phyloP scores from a whole-genome alignment of 2,113 vertebrate species.

The Catharus bicknelli region DNA sequence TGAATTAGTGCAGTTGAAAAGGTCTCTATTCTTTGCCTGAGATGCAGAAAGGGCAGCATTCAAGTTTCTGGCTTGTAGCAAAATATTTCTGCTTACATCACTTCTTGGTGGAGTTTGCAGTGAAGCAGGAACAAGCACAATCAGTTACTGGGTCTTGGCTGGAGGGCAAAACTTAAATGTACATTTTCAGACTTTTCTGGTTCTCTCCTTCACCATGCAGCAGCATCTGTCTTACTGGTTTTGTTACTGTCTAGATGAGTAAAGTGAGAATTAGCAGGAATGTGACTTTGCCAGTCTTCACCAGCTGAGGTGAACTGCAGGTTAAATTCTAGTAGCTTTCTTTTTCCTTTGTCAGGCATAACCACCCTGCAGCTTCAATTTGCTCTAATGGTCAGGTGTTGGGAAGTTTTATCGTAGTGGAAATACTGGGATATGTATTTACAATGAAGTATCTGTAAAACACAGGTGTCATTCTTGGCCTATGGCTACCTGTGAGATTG shows the following conservation, averaged over 20 bases:
- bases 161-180: not conserved
- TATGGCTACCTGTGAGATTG: not conserved
- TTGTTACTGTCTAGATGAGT: not conserved
- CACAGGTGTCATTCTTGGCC: not conserved
- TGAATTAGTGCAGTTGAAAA: not conserved
- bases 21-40: not conserved
- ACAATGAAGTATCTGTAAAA: not conserved
- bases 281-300: not conserved
- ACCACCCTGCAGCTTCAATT: not conserved
- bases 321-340: not conserved
- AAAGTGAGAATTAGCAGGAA: not conserved
- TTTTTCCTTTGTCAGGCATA: not conserved
- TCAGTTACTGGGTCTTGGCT: not conserved
- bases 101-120: not conserved
- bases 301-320: not conserved
- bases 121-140: slow-evolving; percentile 13
- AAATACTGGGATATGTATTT: not conserved
- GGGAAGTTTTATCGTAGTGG: not conserved
- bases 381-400: not conserved
- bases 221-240: not conserved
- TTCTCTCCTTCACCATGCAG: not conserved
- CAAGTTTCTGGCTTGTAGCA: slow-evolving; percentile 19
- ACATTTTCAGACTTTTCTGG: not conserved
- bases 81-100: slow-evolving; percentile 14
- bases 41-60: slow-evolving; percentile 1